Base-by-base conservation (phyloP, 2,888 invertebrate species). In the Diploptera punctata region DNA sequence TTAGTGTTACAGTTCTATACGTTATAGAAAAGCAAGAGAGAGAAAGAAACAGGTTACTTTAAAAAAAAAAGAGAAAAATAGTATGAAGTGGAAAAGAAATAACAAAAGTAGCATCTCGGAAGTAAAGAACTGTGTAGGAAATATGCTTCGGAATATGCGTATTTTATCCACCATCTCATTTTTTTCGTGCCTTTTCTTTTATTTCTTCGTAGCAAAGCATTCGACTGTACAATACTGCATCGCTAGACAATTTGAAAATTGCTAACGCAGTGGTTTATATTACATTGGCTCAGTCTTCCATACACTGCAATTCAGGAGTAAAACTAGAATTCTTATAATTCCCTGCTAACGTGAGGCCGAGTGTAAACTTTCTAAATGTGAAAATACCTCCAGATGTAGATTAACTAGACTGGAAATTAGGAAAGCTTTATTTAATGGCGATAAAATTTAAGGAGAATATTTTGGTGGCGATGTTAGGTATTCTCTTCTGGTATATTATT, bases 61-160 rank as follows among this genome's bases (percentile, higher is more conserved):
- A 52, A 52, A 33, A 3, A 21, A n/a, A n/a, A n/a, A n/a, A n/a
- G 47, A n/a, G 52, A 21, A 57, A 57, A 49, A 49, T 49, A 49
- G 49, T 49, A 49, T 2, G 4, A 24, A 24, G 57, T 13, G 38
- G 24, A 54, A 65, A 65, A 26, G 16, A 29, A 65, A 65, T 65
- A 47, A 65, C n/a, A 44, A 24, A 65, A 65, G 47, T 65, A 44
- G 26, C 29, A 65, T 65, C 47, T 47, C 26, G 13, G 18, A 1
- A 57, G 16, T n/a, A 57, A 57, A 16, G 57, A 57, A 65, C 29
- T 47, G 43, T 43, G 44, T 47, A n/a, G 26, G 47, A 47, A 44
- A 65, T 65, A 44, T 65, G 44, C 16, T 44, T 44, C 24, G 65
- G 26, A 65, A 44, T 44, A 65, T 24, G 4, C 54, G 26, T 24